Conservation (phyloP, 2,113 vertebrate genomes). For the Ancistrus triradiatus region DNA sequence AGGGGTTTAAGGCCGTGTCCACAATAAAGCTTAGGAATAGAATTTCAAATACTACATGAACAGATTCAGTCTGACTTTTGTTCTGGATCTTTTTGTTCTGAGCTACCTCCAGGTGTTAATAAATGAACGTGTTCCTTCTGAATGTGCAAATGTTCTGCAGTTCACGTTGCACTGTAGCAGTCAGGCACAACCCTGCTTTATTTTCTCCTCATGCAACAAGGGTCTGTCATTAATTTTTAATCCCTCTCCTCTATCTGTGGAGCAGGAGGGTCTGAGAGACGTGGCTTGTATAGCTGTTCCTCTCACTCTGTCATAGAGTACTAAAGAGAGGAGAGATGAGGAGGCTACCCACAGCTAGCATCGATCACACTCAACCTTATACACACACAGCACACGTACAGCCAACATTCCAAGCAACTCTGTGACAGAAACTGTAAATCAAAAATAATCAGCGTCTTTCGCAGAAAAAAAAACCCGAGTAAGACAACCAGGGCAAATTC, state of each 20-base stretch:
- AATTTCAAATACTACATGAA: no score
- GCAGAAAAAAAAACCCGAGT: no score
- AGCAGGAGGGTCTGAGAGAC: conserved; percentile 11
- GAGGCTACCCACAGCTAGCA: no score
- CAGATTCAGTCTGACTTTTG: no score
- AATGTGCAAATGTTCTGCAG: not conserved
- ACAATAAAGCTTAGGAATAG: no score
- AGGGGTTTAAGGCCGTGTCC: no score
- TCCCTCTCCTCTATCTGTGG: conserved; percentile 33
- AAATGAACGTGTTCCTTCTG: not conserved
- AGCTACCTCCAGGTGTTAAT: not conserved
- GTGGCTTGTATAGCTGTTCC: not conserved
- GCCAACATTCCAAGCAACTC: no score
- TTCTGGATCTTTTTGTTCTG: not conserved
- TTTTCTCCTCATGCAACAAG: conserved; percentile 9
- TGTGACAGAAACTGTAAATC: no score
- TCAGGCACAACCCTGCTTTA: conserved; percentile 1
- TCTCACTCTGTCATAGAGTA: conserved; percentile 2
- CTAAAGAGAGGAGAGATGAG: not conserved
- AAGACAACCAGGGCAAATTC: no score
- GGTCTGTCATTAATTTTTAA: conserved; percentile 45
- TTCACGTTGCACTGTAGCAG: not conserved
- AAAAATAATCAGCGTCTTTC: no score
- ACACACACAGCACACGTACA: no score
- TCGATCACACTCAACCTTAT: no score